Evolutionary conservation across 2,113 vertebrate species (phyloP), one percentile per base, ranked within the genome.

Genomic region (Ctenodactylus gundi): DNA sequence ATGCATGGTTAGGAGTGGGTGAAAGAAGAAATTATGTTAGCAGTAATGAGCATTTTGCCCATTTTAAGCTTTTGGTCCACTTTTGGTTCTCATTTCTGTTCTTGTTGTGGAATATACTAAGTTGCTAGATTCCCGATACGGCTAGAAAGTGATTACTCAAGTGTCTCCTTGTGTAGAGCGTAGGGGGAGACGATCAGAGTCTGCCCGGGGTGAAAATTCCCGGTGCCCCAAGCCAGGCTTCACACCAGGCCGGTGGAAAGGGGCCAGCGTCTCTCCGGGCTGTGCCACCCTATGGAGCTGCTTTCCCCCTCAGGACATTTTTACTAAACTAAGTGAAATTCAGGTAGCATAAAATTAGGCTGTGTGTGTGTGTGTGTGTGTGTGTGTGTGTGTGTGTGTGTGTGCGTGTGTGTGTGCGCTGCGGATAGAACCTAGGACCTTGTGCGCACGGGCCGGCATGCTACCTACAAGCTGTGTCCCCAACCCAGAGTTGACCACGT

Each of bases 1-100:
- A 7, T 20, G 23, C 0, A 1, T 0, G 51, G 27, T 15, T 3
- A 53, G 1, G 20, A 3, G n/a, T 11, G 4, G 3, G 18, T 12
- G 18, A 62, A 44, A 58, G 41, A 39, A 46, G 8, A n/a, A 14
- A 13, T 6, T 1, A 18, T 0, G 7, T 18, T 41, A 14, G 49
- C 4, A 3, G 1, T 27, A 4, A 11, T 12, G 13, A 1, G 1
- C 29, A 25, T 15, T 20, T 15, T 34, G 36, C 25, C 21, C 25
- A 0, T 23, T 72, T 44, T 2, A 14, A 7, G 9, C 21, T 21
- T 65, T 46, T 31, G 12, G 51, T 15, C 55, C 55, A 4, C 49
- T 49, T 58, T n/a, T 31, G 2, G 20, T 6, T 9, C 18, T 58
- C 55, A 3, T 67, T 29, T 76, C 62, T 44, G 36, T 67, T 55